These are phyloP conservation scores for Orientallactaga bullata DNA, from an alignment of 2,113 vertebrate genomes.

Conservation along the genomic window DNA sequence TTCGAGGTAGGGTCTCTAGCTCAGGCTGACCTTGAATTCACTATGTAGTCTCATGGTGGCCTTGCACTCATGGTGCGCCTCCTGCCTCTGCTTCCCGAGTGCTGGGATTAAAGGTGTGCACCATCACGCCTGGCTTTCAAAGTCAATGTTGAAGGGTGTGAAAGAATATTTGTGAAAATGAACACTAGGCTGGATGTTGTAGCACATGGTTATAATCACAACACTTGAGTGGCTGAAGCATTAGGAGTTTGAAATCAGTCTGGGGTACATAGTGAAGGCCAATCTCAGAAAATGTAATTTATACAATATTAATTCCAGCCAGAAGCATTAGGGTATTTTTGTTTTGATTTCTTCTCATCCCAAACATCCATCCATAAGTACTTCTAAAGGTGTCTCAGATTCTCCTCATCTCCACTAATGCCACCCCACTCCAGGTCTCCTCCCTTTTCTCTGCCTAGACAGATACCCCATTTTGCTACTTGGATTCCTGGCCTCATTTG, in stretches of 20 bases:
- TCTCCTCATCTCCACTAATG: background rate
- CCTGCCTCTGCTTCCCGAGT: no score
- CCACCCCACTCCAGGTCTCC: background rate
- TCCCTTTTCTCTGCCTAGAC: background rate
- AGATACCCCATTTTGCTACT: background rate
- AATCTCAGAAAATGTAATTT: background rate
- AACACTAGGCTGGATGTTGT: background rate
- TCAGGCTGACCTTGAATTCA: no score
- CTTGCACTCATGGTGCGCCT: no score
- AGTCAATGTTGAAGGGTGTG: background rate
- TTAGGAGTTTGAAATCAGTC: background rate
- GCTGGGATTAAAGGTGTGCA: no score
- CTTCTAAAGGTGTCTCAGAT: rapidly evolving
- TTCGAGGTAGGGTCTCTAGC: no score
- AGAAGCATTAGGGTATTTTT: background rate
- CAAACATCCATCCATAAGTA: background rate
- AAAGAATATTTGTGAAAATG: background rate
- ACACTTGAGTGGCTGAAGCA: background rate
- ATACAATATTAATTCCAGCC: background rate
- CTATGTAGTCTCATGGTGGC: no score
- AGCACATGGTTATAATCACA: background rate
- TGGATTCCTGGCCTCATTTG: background rate
- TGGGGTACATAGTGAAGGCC: background rate
- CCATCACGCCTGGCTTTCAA: no score
- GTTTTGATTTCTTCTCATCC: background rate